Evolutionary conservation across 2,113 vertebrate species (phyloP).

Genomic region (Isurus oxyrinchus): DNA sequence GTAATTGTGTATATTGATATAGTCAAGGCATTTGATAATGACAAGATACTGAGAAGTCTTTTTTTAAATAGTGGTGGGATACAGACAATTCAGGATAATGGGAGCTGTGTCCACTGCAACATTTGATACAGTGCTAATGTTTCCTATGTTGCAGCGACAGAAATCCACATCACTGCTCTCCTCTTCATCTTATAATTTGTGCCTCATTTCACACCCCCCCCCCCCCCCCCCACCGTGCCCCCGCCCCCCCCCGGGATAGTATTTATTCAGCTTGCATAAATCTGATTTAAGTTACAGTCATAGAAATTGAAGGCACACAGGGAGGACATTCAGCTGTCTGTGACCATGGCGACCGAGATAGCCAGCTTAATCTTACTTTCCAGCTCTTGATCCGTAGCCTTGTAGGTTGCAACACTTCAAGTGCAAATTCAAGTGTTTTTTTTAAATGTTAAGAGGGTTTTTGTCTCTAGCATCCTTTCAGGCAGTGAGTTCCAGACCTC

Average conservation of each 20-base stretch:
- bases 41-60: not conserved
- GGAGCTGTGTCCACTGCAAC: not conserved
- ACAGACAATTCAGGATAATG: not conserved
- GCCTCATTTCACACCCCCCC: not conserved
- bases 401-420: not conserved
- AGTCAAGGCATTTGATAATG: not conserved
- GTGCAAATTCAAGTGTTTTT: not conserved
- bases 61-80: not conserved
- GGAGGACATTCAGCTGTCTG: not conserved
- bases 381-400: not conserved
- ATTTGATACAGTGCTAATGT: not conserved
- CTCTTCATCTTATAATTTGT: not conserved
- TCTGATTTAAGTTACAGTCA: not conserved
- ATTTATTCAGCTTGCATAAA: constrained; percentile 6
- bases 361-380: not conserved
- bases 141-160: not conserved
- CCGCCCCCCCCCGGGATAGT: not conserved
- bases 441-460: not conserved
- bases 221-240: too few species aligned
- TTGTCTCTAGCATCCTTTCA: not conserved
- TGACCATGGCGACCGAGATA: not conserved
- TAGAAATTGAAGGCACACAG: not conserved
- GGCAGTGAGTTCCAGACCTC: not conserved
- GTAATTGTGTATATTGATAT: not conserved
- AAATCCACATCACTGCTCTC: not conserved